A percentile compares a stretch with the other conserved stretches of the same genome.
Evolutionary conservation across 2,797 vertebrate genomes (phyloP).

Genomic region (Prionace glauca): DNA sequence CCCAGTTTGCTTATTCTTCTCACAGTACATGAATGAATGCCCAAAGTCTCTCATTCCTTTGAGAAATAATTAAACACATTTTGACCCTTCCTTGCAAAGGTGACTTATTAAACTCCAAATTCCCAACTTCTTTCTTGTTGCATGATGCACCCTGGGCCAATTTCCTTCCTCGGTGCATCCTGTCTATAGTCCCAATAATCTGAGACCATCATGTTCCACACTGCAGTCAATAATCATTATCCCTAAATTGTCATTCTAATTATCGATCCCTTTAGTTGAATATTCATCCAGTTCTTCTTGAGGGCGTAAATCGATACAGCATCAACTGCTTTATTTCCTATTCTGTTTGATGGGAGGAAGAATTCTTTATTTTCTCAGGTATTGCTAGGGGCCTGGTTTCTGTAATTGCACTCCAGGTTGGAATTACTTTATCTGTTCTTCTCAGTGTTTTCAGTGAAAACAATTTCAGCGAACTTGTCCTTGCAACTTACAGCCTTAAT

Average conservation of each 20-base stretch:
- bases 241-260: slow-evolving; percentile 28
- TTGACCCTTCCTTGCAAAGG: not conserved
- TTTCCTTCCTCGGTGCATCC: not conserved
- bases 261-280: not conserved
- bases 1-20: not conserved
- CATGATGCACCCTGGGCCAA: too few relatives aligned
- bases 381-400: not conserved
- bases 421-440: not conserved
- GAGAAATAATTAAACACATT: not conserved
- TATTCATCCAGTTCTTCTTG: slow-evolving; percentile 28
- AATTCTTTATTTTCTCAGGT: not conserved
- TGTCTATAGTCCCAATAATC: not conserved
- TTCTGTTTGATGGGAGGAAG: not conserved
- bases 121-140: not conserved
- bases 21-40: not conserved
- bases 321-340: not conserved
- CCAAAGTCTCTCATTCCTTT: not conserved
- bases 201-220: slow-evolving; percentile 2
- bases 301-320: not conserved
- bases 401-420: not conserved
- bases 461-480: not conserved
- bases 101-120: not conserved
- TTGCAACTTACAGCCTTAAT: too few relatives aligned
- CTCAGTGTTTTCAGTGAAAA: slow-evolving; percentile 8
- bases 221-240: slow-evolving; percentile 28